Evolutionary conservation across 1,140 invertebrate genomes (phyloP), one percentile per base, ranked within the genome.

Genomic region (Nasonia vitripennis): DNA sequence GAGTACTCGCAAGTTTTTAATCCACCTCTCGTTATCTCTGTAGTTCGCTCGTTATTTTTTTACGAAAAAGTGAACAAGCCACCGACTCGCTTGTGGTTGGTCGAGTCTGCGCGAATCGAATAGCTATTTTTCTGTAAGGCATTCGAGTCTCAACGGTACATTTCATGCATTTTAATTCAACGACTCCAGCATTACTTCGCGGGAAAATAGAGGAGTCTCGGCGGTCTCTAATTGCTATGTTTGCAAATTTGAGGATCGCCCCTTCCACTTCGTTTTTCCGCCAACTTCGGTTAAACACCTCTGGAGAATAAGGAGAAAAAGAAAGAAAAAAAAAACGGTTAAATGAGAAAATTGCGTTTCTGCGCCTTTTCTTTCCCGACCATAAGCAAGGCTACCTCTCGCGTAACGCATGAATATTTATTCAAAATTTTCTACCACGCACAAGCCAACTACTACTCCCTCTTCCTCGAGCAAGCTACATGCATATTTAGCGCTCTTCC

Each of bases 331-430:
- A 70, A 55, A 79, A 80, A 27, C 41, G 45, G n/a, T 77, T 81
- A 81, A 85, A 81, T 70, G 51, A 85, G 71, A 81, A 85, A 81
- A 85, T 85, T 85, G 73, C 70, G 41, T 85, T 67, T 37, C 74
- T 7, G 74, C 45, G 55, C 67, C 83, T 84, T 78, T 78, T 84
- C 75, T 84, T 73, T 67, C 27, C 12, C 71, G 68, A 78, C 23
- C 34, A 37, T 41, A 67, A 78, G 17, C 55, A 68, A 51, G 55
- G 41, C 83, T 45, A 45, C 34, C 83, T 77, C 74, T 10, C 27
- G 55, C 78, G 41, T 78, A 87, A 88, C 86, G 71, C 85, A 87
- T 88, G 86, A 87, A 88, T 88, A 87, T 88, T 88, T 88, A 88
- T 88, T 87, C 62, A 81, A 85, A 86, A 87, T 88, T 87, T 88